A percentile compares a stretch with the other conserved stretches of the same genome.
These are phyloP conservation scores for Stegodyphus mimosarum DNA, from an alignment of 1,140 invertebrate genomes.

Conservation along the genomic window DNA sequence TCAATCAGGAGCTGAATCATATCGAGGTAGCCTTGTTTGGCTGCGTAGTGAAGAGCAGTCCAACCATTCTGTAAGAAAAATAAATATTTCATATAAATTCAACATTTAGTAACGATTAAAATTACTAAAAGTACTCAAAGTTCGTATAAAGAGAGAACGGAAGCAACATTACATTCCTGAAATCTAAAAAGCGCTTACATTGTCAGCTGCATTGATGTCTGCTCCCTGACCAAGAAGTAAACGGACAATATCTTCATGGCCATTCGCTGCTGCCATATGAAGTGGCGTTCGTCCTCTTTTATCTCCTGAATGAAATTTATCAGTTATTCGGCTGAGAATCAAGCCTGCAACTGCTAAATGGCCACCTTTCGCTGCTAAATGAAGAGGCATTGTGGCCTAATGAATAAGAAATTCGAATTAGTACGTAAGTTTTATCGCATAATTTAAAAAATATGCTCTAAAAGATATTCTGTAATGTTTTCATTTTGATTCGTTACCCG, in stretches of 20 bases:
- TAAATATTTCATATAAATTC: not conserved
- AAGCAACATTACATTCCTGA: no score
- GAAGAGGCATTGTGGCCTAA: constrained; percentile 75
- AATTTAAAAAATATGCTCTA: no score
- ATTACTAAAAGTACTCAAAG: no score
- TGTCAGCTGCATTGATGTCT: constrained; percentile 97
- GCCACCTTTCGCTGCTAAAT: constrained; percentile 95
- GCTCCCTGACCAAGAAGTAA: constrained; percentile 96
- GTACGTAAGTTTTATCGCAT: not conserved
- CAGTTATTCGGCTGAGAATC: constrained; percentile 90
- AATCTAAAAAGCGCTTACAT: constrained; percentile 69
- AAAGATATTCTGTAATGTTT: no score
- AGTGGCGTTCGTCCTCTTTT: constrained; percentile 94
- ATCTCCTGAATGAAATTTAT: constrained; percentile 91
- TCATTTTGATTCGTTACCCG: no score
- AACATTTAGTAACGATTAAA: not conserved
- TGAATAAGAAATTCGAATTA: constrained; percentile 63
- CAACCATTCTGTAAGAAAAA: constrained; percentile 79
- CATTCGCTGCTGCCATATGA: constrained; percentile 94
- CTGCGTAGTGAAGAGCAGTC: constrained; percentile 94
- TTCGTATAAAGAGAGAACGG: no score
- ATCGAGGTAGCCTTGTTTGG: constrained; percentile 91
- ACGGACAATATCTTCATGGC: constrained; percentile 97
- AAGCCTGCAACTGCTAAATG: constrained; percentile 95
- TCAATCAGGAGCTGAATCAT: constrained; percentile 95